Evolutionary conservation across 1,140 invertebrate genomes (phyloP), one percentile per base, ranked within the genome.

Genomic region (Drosophila ohnishii): DNA sequence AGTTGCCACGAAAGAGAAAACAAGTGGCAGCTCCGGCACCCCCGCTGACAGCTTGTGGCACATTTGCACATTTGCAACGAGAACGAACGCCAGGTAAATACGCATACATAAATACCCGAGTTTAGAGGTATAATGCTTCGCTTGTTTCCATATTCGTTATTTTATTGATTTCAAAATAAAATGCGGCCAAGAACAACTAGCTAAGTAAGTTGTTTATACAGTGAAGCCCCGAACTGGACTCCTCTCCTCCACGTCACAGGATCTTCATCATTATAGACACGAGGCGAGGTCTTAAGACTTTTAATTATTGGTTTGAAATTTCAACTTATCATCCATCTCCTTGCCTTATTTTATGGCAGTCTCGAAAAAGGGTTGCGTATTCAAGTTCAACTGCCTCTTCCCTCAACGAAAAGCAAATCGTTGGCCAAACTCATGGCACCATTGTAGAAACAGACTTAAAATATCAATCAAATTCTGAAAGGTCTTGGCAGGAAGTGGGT

Each of bases 261-360:
- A 51, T 25, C 28, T 14, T 28, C 42, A 22, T 37, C 28, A 37
- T 34, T 22, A 19, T 25, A 8, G 34, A 13, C 30, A 50, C 30
- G 30, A 34, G 59, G 30, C 30, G 13, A n/a, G 37, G n/a, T 32
- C 32, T 16, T 44, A 44, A 22, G 48, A 39, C 51, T 25, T 42
- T 53, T 65, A 69, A 65, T 69, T 69, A 55, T 69, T 53, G 48
- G 32, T 69, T 37, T 67, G 35, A 63, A 67, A 67, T 63, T 67
- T 63, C 58, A 67, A 62, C 45, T 44, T 35, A 61, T 48, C 19
- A 44, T 39, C 39, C 61, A 19, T 19, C 19, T 19, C 14, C 25
- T 25, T 47, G 19, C 34, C 57, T 34, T 14, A 22, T 34, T 44
- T 57, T 13, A 47, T 60, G 39, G 56, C 59, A 39, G 39, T 14